Evolutionary conservation across 2,888 invertebrate species (phyloP), one percentile per base, ranked within the genome.

Genomic region (Torymus aiolomorphi): DNA sequence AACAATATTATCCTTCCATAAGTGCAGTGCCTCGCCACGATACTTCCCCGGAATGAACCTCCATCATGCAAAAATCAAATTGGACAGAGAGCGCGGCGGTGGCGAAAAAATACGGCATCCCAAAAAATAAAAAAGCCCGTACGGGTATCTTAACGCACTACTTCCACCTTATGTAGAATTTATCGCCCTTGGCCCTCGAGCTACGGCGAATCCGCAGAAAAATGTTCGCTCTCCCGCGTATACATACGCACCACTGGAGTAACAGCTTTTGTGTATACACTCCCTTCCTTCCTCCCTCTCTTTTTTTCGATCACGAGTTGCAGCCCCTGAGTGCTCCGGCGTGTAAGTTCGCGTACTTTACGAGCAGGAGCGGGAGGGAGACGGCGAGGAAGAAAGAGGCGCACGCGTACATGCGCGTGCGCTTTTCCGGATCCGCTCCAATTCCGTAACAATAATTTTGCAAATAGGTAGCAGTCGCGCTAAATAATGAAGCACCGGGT

Each of bases 361-460:
- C 83, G 87, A 84, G 85, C 81, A 3, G 5, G 31, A 5, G 31
- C 3, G 31, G 31, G 31, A 5, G 31, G 31, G 5, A 31, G 5
- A 31, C 5, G 31, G 4, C 31, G 31, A 4, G 31, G 3, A 31
- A 31, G 31, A 31, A 31, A 31, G 31, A 31, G 31, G 3, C 3
- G 31, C n/a, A 31, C 31, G 31, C n/a, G n/a, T n/a, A n/a, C n/a
- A 31, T 5, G 31, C 31, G 5, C 1, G 31, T 5, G 31, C 31
- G 31, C 4, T 31, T 31, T 31, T 31, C 31, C 31, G 31, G 31
- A 31, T 31, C 31, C 83, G 83, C 82, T 84, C 85, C 86, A 87
- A 87, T 87, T 85, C 84, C 85, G 85, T 86, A 88, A 88, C 86
- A 86, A 88, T 88, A 88, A 88, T 88, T 88, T 87, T 87, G 85